These are phyloP conservation scores for Microtus agrestis DNA, from an alignment of 2,797 vertebrate species.

Conservation along the genomic window DNA sequence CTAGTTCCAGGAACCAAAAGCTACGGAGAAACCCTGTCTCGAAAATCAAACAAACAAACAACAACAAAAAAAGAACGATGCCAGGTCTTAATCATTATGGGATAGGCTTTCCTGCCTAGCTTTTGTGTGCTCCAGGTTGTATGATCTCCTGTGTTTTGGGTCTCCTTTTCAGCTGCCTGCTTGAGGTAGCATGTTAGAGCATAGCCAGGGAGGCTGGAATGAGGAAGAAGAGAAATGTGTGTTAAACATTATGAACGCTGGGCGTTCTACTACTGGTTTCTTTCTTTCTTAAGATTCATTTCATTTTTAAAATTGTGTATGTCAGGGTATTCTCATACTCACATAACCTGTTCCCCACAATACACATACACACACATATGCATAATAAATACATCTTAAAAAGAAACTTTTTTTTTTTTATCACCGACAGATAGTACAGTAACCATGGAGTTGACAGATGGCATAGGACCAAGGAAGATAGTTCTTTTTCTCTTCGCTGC, in stretches of 20 bases:
- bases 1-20: too few species aligned
- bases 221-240: background rate
- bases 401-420: background rate
- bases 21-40: too few species aligned
- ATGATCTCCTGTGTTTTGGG: background rate
- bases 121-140: background rate
- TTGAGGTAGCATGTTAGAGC: background rate
- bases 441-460: background rate
- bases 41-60: too few species aligned
- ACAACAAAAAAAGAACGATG: background rate
- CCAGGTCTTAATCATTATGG: background rate
- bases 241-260: background rate
- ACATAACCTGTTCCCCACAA: too few species aligned
- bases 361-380: background rate
- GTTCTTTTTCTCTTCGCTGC: background rate
- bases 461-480: conserved; percentile 3
- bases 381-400: background rate
- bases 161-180: background rate
- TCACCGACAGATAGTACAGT: background rate
- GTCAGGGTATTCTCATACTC: background rate
- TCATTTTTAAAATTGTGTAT: background rate
- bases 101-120: background rate
- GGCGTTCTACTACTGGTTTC: background rate
- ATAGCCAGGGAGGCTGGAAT: background rate
- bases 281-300: background rate